Evolutionary conservation across 2,888 invertebrate species (phyloP).

Genomic region (Caenorhabditis doughertyi): DNA sequence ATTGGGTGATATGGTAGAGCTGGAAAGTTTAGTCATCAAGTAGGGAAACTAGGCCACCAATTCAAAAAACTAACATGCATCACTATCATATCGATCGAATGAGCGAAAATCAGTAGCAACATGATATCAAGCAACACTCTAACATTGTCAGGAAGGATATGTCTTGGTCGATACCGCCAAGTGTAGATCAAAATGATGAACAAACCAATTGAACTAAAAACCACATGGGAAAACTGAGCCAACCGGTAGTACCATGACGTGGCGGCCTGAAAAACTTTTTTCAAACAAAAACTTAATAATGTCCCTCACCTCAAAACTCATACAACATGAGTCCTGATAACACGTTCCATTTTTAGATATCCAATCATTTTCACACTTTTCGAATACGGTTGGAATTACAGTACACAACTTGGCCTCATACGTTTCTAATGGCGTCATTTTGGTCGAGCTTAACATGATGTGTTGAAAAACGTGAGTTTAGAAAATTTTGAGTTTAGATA

Average conservation of each 20-base stretch:
- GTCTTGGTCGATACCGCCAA: slow-evolving; percentile 17
- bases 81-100: slow-evolving; percentile 53
- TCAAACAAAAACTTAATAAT: no score
- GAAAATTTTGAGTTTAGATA: background rate
- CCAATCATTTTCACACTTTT: slow-evolving; percentile 45
- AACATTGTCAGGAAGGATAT: slow-evolving; percentile 50
- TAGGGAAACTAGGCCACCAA: background rate
- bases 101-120: slow-evolving; percentile 42
- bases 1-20: slow-evolving; percentile 47
- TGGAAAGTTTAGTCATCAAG: slow-evolving; percentile 14
- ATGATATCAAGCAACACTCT: slow-evolving; percentile 50
- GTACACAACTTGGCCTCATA: slow-evolving; percentile 41
- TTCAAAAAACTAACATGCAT: slow-evolving; percentile 51
- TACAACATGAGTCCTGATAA: slow-evolving; percentile 62
- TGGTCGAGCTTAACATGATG: background rate
- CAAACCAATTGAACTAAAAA: slow-evolving; percentile 42
- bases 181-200: slow-evolving; percentile 2
- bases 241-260: slow-evolving; percentile 60
- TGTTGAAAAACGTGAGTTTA: slow-evolving; percentile 1
- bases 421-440: slow-evolving; percentile 36
- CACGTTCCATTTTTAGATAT: slow-evolving; percentile 57
- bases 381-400: slow-evolving; percentile 10
- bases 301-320: slow-evolving; percentile 34
- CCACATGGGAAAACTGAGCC: slow-evolving; percentile 53
- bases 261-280: slow-evolving; percentile 42